Evolutionary conservation across 2,797 vertebrate species (phyloP).

Genomic region (Sylvilagus floridanus): DNA sequence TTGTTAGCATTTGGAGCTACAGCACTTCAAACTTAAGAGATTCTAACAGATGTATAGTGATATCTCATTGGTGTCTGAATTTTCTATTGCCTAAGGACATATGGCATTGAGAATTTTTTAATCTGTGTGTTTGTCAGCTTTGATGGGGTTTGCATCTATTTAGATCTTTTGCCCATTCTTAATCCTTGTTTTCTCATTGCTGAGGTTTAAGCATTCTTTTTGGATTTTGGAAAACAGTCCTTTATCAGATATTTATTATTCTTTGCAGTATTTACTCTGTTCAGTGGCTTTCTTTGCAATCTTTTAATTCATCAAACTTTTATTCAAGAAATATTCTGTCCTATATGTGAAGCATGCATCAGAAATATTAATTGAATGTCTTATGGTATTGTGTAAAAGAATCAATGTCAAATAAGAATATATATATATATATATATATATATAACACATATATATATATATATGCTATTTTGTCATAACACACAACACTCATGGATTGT

Average conservation of each 20-base stretch:
- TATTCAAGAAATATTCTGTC: not conserved
- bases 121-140: not conserved
- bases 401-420: not conserved
- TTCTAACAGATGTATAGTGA: not conserved
- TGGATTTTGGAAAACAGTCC: not conserved
- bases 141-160: not conserved
- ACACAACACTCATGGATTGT: no score
- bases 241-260: not conserved
- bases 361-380: not conserved
- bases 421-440: not conserved
- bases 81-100: not conserved
- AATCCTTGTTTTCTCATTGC: not conserved
- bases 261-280: not conserved
- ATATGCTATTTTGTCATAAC: no score
- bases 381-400: not conserved
- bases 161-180: not conserved
- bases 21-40: not conserved
- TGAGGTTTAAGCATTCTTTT: not conserved
- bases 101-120: not conserved
- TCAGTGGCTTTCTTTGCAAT: not conserved
- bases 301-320: not conserved
- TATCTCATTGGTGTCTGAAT: not conserved
- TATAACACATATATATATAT: no score
- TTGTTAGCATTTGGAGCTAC: not conserved
- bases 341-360: constrained; percentile 5